Conservation (phyloP, 1,140 invertebrate species). For the Cataglyphis hispanica region DNA sequence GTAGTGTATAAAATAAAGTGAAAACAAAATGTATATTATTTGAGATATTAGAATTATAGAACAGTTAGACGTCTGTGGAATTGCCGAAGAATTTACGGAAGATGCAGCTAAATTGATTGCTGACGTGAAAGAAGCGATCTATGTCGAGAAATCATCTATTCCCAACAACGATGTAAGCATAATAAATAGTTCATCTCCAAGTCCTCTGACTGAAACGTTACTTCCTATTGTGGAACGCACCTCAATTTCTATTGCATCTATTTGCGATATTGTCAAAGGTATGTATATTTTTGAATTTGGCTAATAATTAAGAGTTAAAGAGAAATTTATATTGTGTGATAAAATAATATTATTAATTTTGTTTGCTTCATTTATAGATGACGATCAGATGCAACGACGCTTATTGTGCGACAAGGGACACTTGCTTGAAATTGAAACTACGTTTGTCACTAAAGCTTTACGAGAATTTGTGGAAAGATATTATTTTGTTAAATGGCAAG, state of each 20-base stretch:
- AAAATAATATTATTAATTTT: not conserved
- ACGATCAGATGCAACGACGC: constrained; percentile 40
- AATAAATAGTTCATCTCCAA: not conserved
- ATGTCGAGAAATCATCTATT: constrained; percentile 21
- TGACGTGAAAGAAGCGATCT: constrained; percentile 59
- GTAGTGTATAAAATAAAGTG: not conserved
- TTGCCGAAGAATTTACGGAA: constrained; percentile 38
- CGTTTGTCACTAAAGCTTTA: constrained; percentile 86
- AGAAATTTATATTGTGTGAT: not conserved
- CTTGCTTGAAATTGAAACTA: constrained; percentile 87
- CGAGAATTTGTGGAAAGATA: constrained; percentile 86
- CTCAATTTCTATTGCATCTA: constrained; percentile 50
- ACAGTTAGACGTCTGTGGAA: constrained; percentile 52
- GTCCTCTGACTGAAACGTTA: constrained; percentile 7
- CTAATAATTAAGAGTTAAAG: not conserved
- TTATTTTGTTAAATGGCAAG: constrained; percentile 80
- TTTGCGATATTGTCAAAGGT: constrained; percentile 54
- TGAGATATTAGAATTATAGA: constrained; percentile 16
- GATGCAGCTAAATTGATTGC: constrained; percentile 63
- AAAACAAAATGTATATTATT: constrained; percentile 14
- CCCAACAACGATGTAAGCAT: not conserved
- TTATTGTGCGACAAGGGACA: constrained; percentile 83
- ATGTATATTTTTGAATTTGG: not conserved
- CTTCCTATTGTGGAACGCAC: not conserved
- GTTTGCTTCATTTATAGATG: constrained; percentile 31